Percentiles rank a stretch among this genome's conserved stretches.
Conservation (phyloP, 1,140 invertebrate species). For the Maniola jurtina region DNA sequence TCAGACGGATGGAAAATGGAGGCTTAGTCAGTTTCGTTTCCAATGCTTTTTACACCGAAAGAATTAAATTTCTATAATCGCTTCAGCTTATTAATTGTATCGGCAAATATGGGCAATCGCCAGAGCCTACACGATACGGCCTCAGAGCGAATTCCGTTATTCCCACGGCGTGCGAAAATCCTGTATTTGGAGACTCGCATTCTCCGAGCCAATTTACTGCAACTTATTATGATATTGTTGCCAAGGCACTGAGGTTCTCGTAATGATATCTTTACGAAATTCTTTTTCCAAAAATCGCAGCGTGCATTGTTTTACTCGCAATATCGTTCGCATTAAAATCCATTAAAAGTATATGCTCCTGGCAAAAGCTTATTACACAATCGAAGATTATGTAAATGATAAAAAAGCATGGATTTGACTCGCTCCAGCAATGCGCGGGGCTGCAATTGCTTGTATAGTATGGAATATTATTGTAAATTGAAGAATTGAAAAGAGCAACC, state of each 20-base stretch:
- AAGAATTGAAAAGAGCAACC: too few species aligned
- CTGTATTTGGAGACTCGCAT: conserved; percentile 28
- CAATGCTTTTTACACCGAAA: too few species aligned
- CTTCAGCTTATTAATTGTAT: background rate
- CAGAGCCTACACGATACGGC: conserved; percentile 13
- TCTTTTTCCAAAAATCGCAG: too few species aligned
- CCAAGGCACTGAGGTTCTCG: conserved; percentile 16
- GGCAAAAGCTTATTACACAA: too few species aligned
- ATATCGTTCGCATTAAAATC: background rate
- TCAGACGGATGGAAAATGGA: too few species aligned
- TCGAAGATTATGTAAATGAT: too few species aligned
- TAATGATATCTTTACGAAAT: conserved; percentile 9
- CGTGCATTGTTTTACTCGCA: background rate
- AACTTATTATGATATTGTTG: conserved; percentile 29
- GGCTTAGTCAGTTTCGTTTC: background rate
- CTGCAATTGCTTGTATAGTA: too few species aligned
- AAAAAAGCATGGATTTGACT: too few species aligned
- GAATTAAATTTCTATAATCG: background rate
- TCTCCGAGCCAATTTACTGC: conserved; percentile 27
- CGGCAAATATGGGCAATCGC: conserved; percentile 4
- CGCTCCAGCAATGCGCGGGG: too few species aligned
- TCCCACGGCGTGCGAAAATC: conserved; percentile 28
- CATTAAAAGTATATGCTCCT: too few species aligned
- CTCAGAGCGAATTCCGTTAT: conserved; percentile 28
- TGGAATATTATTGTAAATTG: too few species aligned